phyloP scores from a whole-genome alignment of 2,797 vertebrate genomes.

The Babyrousa celebensis region DNA sequence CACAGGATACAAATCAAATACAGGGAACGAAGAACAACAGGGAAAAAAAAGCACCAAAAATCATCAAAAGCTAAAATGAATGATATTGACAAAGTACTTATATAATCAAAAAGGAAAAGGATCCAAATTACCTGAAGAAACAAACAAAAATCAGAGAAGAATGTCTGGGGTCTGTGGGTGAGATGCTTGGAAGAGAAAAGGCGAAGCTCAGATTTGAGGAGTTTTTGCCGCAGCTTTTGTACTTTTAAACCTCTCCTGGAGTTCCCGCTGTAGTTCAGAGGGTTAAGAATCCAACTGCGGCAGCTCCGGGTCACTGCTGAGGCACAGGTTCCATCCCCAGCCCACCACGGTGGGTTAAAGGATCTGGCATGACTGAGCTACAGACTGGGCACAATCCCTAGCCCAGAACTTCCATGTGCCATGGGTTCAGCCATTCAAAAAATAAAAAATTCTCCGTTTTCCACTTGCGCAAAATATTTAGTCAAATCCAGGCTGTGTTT shows the following conservation, averaged over 20 bases:
- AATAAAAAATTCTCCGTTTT: background rate
- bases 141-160: background rate
- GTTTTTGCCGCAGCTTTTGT: no score
- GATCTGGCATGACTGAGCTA: no score
- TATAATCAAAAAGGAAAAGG: background rate
- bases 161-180: rapidly evolving
- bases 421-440: no score
- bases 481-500: rapidly evolving
- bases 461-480: rapidly evolving
- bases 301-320: no score
- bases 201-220: background rate
- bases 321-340: no score
- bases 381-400: no score
- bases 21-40: rapidly evolving
- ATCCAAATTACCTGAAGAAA: background rate
- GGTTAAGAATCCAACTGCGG: no score
- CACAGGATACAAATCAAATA: background rate
- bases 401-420: no score
- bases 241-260: background rate
- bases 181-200: rapidly evolving
- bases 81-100: background rate
- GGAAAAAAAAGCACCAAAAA: background rate
- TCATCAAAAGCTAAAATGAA: background rate
- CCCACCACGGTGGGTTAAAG: no score
- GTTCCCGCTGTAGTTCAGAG: no score